phyloP scores from a whole-genome alignment of 2,888 invertebrate genomes.

The Hoplodrina ambigua region DNA sequence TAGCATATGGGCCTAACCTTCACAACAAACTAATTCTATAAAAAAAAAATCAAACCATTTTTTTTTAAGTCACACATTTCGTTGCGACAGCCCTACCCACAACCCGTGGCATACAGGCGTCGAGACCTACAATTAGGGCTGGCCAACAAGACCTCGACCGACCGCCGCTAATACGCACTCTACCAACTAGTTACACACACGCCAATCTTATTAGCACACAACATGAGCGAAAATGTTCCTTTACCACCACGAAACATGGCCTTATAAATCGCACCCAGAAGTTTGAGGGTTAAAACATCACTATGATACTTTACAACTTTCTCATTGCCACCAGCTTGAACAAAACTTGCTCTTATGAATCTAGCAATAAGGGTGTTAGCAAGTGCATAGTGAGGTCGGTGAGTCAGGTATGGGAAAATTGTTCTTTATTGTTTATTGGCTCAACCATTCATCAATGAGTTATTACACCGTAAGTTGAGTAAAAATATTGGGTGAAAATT shows the following conservation, averaged over 20 bases:
- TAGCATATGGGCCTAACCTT: background rate
- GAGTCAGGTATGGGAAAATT: constrained; percentile 75
- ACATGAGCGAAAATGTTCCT: constrained; percentile 58
- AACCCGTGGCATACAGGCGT: constrained; percentile 82
- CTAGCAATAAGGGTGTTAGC: constrained; percentile 22
- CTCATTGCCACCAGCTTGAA: constrained; percentile 45
- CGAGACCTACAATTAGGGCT: constrained; percentile 89
- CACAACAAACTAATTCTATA: background rate
- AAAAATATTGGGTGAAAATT: constrained; percentile 84
- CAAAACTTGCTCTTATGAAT: constrained; percentile 55
- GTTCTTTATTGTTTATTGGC: constrained; percentile 86
- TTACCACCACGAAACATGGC: constrained; percentile 54
- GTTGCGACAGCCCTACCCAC: constrained; percentile 77
- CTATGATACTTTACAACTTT: constrained; percentile 70
- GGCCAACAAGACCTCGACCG: constrained; percentile 80
- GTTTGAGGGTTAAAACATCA: constrained; percentile 74
- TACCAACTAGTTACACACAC: constrained; percentile 82
- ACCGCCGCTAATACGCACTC: constrained; percentile 85
- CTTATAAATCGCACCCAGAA: constrained; percentile 55
- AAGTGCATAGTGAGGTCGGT: constrained; percentile 45
- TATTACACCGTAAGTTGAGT: constrained; percentile 77
- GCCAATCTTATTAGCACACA: constrained; percentile 58
- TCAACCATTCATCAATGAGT: constrained; percentile 77
- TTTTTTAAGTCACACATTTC: background rate
- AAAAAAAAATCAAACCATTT: constrained; percentile 3